phyloP scores from a whole-genome alignment of 2,888 invertebrate genomes.

The Drosophila mayaguana region DNA sequence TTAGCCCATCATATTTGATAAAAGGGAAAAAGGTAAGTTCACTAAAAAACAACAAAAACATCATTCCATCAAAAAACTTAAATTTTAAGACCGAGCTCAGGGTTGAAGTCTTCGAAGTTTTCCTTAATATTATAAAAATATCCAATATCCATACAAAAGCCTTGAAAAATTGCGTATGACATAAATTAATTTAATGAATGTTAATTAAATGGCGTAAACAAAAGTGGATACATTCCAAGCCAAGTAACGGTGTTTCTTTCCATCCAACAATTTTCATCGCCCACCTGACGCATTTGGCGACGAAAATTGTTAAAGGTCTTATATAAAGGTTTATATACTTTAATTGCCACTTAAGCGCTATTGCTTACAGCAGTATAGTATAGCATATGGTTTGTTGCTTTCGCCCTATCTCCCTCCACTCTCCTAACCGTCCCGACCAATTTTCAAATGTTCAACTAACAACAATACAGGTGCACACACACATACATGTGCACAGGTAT shows the following conservation, averaged over 20 bases:
- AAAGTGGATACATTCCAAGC: neutral
- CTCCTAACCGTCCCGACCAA: neutral
- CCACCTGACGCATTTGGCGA: slow-evolving; percentile 4
- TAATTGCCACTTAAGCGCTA: slow-evolving; percentile 16
- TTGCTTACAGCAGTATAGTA: slow-evolving; percentile 20
- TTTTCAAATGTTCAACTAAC: slow-evolving; percentile 8
- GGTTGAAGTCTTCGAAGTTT: neutral
- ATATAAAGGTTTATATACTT: slow-evolving; percentile 52
- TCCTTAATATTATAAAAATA: neutral
- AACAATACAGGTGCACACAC: slow-evolving; percentile 2
- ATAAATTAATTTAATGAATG: neutral
- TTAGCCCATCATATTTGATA: slow-evolving; percentile 5
- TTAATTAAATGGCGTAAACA: neutral
- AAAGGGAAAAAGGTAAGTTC: slow-evolving; percentile 22
- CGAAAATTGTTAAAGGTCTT: slow-evolving; percentile 32
- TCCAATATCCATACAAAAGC: neutral
- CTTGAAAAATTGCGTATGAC: neutral
- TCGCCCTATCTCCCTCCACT: neutral
- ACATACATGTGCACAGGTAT: neutral
- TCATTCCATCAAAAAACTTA: neutral
- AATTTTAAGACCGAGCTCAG: neutral
- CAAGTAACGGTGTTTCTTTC: neutral
- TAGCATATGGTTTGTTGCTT: slow-evolving; percentile 9
- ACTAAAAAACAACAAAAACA: neutral
- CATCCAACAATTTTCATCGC: neutral